These are phyloP conservation scores for Pterocles burchelli DNA, from an alignment of 2,113 vertebrate species.

Conservation along the genomic window DNA sequence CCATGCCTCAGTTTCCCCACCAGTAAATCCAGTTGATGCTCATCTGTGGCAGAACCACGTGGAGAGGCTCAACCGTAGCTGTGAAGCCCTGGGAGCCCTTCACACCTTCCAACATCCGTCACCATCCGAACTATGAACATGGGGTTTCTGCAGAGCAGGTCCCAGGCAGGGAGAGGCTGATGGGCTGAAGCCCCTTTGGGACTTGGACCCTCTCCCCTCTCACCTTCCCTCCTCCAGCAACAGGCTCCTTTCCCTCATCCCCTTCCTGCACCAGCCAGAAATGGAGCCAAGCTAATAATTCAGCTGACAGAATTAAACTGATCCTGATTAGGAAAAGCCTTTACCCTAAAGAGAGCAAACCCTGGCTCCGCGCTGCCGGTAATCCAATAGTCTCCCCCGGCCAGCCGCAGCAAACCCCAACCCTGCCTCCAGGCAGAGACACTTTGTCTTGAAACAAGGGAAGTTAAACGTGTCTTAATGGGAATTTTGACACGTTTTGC, in stretches of 20 bases:
- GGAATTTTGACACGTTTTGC: constrained; percentile 63
- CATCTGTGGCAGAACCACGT: background rate
- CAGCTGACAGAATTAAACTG: constrained; percentile 68
- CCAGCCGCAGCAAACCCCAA: background rate
- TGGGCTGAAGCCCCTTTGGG: background rate
- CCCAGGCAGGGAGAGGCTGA: background rate
- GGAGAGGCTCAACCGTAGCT: background rate
- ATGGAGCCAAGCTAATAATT: constrained; percentile 51
- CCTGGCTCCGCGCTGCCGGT: constrained; percentile 29
- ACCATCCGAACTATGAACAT: fast-evolving
- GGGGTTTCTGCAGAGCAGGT: background rate
- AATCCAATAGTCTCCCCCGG: constrained; percentile 62
- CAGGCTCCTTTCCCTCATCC: background rate
- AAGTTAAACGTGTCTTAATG: constrained; percentile 66
- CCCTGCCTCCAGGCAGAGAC: constrained; percentile 53
- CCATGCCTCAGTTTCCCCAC: background rate
- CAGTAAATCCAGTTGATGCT: background rate
- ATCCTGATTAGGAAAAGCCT: constrained; percentile 64
- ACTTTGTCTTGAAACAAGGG: constrained; percentile 44
- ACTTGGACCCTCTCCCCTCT: background rate
- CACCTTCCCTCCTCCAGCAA: background rate
- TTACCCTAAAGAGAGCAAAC: constrained; percentile 39
- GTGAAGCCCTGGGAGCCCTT: background rate
- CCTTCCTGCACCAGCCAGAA: constrained; percentile 35
- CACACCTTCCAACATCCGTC: background rate